Evolutionary conservation across 1,140 invertebrate genomes (phyloP).

Genomic region (Rhopalosiphum padi): DNA sequence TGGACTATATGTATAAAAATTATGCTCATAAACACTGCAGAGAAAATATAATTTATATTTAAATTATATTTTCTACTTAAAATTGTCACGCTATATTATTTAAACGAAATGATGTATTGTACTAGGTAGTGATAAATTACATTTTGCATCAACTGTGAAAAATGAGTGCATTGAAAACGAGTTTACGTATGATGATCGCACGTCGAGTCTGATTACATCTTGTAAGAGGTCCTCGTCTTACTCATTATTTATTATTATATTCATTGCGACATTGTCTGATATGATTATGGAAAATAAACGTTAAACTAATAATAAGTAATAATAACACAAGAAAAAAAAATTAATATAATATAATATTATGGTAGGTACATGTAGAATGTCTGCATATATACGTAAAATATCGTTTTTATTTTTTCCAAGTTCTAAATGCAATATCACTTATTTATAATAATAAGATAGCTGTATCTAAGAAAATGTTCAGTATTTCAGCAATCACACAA

Average conservation of each 20-base stretch:
- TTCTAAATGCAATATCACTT: neutral
- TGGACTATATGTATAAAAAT: neutral
- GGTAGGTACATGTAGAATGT: neutral
- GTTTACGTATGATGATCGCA: neutral
- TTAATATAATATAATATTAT: neutral
- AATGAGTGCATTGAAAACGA: conserved; percentile 4
- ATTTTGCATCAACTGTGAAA: neutral
- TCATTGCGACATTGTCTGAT: neutral
- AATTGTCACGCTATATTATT: conserved; percentile 34
- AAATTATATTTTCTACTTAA: conserved; percentile 35
- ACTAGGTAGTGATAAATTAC: neutral
- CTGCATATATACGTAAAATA: neutral
- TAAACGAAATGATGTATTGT: neutral
- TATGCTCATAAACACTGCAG: neutral
- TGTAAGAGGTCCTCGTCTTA: neutral
- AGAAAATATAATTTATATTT: conserved; percentile 29
- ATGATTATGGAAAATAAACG: neutral
- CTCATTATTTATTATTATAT: neutral
- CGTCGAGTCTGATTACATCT: conserved; percentile 17
- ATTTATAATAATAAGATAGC: neutral
- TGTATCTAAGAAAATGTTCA: neutral
- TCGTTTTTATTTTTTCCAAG: neutral
- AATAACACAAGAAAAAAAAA: neutral
- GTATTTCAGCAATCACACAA: neutral
- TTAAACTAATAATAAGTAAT: conserved; percentile 21